These are phyloP conservation scores for Probosciger aterrimus DNA, from an alignment of 2,113 vertebrate species.

Conservation along the genomic window DNA sequence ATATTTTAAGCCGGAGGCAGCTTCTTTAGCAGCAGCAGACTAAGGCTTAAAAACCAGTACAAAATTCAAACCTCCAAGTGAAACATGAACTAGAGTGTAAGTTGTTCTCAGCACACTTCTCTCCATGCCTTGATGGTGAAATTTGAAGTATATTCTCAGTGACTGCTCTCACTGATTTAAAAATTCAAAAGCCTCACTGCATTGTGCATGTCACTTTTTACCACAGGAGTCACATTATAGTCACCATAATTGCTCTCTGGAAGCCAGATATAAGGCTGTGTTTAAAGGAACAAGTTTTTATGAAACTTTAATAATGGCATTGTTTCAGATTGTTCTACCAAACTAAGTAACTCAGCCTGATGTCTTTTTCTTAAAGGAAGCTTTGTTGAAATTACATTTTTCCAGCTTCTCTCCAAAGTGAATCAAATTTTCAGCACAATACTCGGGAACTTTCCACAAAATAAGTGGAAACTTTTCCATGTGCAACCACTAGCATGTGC, in stretches of 20 bases:
- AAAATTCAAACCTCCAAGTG: constrained; percentile 7
- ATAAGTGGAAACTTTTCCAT: neutral
- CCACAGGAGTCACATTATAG: constrained; percentile 50
- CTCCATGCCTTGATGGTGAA: neutral
- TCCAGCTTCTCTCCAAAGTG: neutral
- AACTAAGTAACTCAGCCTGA: constrained; percentile 1
- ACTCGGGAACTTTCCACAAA: neutral
- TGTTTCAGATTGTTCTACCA: constrained; percentile 50
- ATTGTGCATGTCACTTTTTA: constrained; percentile 51
- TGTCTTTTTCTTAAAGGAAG: neutral
- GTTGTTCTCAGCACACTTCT: neutral
- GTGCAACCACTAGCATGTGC: neutral
- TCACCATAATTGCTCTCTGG: constrained; percentile 44
- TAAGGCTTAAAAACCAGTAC: neutral
- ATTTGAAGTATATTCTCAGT: constrained; percentile 29
- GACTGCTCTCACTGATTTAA: constrained; percentile 41
- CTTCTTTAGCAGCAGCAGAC: neutral
- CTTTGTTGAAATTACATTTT: neutral
- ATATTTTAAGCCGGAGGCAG: neutral
- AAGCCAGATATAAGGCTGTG: constrained; percentile 53
- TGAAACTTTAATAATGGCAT: constrained; percentile 45
- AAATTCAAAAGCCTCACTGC: constrained; percentile 43
- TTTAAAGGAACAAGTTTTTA: constrained; percentile 60
- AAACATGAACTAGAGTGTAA: neutral
- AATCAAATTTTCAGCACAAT: neutral